Conservation (phyloP, 2,113 vertebrate species). For the Triplophysa tibetana region DNA sequence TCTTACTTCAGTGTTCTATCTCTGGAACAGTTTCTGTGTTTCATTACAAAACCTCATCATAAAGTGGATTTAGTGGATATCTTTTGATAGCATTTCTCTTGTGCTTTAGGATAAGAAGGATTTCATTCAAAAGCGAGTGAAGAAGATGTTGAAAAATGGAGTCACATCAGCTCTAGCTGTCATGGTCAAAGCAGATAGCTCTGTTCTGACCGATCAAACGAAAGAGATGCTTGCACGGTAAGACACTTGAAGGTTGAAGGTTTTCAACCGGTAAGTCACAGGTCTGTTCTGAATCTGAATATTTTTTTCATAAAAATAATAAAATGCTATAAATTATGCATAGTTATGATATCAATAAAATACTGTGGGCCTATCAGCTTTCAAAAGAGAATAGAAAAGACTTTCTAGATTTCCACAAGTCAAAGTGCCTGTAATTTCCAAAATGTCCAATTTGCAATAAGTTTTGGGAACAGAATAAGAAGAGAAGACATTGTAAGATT, state of each 20-base stretch:
- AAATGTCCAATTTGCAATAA: too few relatives aligned
- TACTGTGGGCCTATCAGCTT: too few relatives aligned
- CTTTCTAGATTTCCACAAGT: too few relatives aligned
- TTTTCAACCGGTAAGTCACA: not conserved
- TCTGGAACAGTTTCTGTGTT: not conserved
- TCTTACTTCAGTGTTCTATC: too few relatives aligned
- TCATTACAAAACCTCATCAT: not conserved
- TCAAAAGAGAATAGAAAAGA: too few relatives aligned
- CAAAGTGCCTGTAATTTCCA: too few relatives aligned
- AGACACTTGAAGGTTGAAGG: not conserved
- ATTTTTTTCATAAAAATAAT: too few relatives aligned
- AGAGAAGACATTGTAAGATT: too few relatives aligned
- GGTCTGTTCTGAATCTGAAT: too few relatives aligned
- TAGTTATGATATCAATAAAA: too few relatives aligned
- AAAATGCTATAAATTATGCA: too few relatives aligned
- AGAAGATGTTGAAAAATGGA: conserved; percentile 84
- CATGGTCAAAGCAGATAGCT: conserved; percentile 92
- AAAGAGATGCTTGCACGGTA: conserved; percentile 93
- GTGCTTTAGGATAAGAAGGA: conserved; percentile 91
- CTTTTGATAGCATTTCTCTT: conserved; percentile 1
- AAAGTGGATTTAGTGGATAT: not conserved
- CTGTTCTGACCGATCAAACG: conserved; percentile 89
- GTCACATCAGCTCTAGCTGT: conserved; percentile 86
- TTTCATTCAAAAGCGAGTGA: conserved; percentile 87
- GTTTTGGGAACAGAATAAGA: too few relatives aligned